Percentiles rank a stretch among this genome's conserved stretches.
These are phyloP conservation scores for Andrena haemorrhoa DNA, from an alignment of 2,888 invertebrate genomes.

Conservation along the genomic window DNA sequence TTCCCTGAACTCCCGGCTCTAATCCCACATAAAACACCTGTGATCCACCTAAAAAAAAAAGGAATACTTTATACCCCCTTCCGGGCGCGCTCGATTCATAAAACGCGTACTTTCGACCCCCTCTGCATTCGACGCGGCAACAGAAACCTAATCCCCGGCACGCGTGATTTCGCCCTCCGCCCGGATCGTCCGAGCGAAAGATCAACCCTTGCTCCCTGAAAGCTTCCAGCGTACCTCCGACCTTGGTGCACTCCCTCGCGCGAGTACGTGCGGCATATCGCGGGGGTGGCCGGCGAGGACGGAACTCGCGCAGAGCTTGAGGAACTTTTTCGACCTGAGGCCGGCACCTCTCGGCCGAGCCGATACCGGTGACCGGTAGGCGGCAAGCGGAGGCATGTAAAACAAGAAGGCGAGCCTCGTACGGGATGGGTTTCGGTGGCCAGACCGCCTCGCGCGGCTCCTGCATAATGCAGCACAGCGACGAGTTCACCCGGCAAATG, in stretches of 20 bases:
- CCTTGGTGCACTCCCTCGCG: background rate
- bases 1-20: background rate
- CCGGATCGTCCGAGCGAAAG: conserved; percentile 20
- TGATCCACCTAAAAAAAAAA: background rate
- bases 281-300: background rate
- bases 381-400: conserved; percentile 60
- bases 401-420: conserved; percentile 54
- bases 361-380: conserved; percentile 15
- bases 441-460: conserved; percentile 69
- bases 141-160: conserved; percentile 37
- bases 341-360: background rate
- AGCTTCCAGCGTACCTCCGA: conserved; percentile 6
- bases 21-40: conserved; percentile 4
- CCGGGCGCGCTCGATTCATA: background rate
- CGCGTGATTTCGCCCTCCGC: conserved; percentile 20
- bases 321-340: background rate
- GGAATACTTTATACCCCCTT: background rate
- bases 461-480: conserved; percentile 84
- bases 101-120: conserved; percentile 4
- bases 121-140: background rate
- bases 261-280: background rate
- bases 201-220: conserved; percentile 36
- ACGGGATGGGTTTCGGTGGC: conserved; percentile 63
- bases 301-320: background rate
- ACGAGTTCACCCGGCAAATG: conserved; percentile 83